Base-by-base conservation (phyloP, 1,140 invertebrate species). In the Conus ventricosus region DNA sequence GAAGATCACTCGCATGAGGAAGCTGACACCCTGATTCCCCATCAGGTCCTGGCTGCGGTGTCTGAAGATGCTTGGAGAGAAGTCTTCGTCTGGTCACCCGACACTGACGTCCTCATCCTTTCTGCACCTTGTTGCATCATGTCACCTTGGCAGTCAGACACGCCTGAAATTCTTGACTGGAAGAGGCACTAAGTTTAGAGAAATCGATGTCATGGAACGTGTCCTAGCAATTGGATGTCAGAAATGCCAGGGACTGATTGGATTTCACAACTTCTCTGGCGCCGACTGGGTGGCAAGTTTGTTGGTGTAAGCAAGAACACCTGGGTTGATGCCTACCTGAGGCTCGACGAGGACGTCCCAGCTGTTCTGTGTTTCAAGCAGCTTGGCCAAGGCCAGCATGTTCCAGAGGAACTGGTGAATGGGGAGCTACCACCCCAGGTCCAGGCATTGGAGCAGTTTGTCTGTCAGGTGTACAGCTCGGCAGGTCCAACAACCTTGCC, bases 1-100 rank as follows among this genome's bases (percentile, higher is more conserved):
- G 78, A 81, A 81, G 78, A 81, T 2, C n/a, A 81, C n/a, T 39
- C 78, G 13, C 78, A 81, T 25, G 78, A 81, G 25, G 78, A 81
- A 25, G 78, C 78, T 81, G 78, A 2, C n/a, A 81, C 78, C 11
- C 25, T 81, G 78, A 81, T 81, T 81, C 78, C 78, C 25, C 78
- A 81, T 81, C 78, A 81, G 4, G 78, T 81, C 78, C 4, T 81
- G 51, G 13, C 78, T 81, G 25, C 5, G 11, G n/a, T 25, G 25
- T 13, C 11, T 53, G 51, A 81, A 15, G n/a, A 25, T 81, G 78
- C 25, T 11, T 13, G 15, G 78, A 13, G n/a, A 81, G 51, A 81
- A 81, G 15, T 81, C 11, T 81, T 13, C 5, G 78, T 81, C n/a
- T 81, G 78, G 5, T 81, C 78, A 15, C 60, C 4, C 11, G 4